Evolutionary conservation across 2,888 invertebrate genomes (phyloP), one percentile per base, ranked within the genome.

Genomic region (Drosophila picticornis): DNA sequence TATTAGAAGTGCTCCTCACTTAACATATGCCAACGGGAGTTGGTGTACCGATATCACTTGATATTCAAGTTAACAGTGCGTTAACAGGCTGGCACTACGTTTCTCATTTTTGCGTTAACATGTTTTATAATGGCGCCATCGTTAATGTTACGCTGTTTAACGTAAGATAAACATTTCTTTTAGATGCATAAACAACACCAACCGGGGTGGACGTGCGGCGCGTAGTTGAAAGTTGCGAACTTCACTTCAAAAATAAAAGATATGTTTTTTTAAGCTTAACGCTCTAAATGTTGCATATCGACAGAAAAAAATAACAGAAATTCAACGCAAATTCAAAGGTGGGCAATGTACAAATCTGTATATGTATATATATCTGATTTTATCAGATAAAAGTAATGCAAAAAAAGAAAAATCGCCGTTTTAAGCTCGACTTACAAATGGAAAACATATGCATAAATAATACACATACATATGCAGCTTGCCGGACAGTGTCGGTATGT

Each of bases 161-260:
- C 74, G 60, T 74, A 57, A 52, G 59, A 66, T 58, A 72, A 75
- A 67, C 48, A 61, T 64, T 61, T 50, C 32, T 43, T 51, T 77
- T 55, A 77, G 75, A 75, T 66, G 66, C 71, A 55, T 53, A 74
- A 74, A 79, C 79, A 77, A 75, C 53, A 27, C 22, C 55, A 36
- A n/a, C 4, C 60, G n/a, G 48, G 38, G 25, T 55, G 55, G 80
- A 66, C 66, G 79, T 72, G 72, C 55, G 9, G 76, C 78, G 76
- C 52, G 58, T 34, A 38, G 59, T 27, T 29, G 16, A 60, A 57
- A 62, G 11, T 57, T 38, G 19, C 29, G 32, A 32, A 59, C 43
- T 29, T 46, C 25, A 40, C 31, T 32, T 25, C 16, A 25, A 50
- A 32, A 50, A 52, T 22, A 56, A 64, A 56, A 64, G n/a, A 46